These are phyloP conservation scores for Zophobas morio DNA, from an alignment of 1,140 invertebrate genomes.

Conservation along the genomic window DNA sequence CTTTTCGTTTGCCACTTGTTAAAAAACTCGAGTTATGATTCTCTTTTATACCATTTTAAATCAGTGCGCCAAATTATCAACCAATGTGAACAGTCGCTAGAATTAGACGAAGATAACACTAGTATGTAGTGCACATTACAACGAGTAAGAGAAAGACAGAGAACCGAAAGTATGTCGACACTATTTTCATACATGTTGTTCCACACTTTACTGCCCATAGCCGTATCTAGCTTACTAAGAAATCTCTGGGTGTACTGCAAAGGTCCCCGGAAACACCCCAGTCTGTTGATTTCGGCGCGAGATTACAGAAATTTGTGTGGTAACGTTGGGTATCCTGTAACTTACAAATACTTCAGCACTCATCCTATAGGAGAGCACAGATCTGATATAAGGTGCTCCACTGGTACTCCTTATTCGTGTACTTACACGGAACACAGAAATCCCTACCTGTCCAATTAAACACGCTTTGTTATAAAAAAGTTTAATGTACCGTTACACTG, in stretches of 20 bases:
- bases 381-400: background rate
- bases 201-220: no score
- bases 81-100: no score
- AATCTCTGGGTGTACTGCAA: background rate
- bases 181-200: no score
- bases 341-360: constrained; percentile 40
- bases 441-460: background rate
- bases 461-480: background rate
- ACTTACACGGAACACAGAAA: background rate
- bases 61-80: no score
- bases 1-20: no score
- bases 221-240: no score
- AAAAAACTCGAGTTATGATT: no score
- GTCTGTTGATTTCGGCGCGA: constrained; percentile 15
- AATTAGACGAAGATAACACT: no score
- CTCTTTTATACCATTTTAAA: no score
- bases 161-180: no score
- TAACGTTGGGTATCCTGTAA: background rate
- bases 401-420: background rate
- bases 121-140: no score
- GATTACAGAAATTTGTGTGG: constrained; percentile 40
- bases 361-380: background rate
- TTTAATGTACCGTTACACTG: constrained; percentile 26
- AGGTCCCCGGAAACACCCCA: background rate
- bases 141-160: no score